phyloP scores from a whole-genome alignment of 2,113 vertebrate genomes.

The Triplophysa rosa region DNA sequence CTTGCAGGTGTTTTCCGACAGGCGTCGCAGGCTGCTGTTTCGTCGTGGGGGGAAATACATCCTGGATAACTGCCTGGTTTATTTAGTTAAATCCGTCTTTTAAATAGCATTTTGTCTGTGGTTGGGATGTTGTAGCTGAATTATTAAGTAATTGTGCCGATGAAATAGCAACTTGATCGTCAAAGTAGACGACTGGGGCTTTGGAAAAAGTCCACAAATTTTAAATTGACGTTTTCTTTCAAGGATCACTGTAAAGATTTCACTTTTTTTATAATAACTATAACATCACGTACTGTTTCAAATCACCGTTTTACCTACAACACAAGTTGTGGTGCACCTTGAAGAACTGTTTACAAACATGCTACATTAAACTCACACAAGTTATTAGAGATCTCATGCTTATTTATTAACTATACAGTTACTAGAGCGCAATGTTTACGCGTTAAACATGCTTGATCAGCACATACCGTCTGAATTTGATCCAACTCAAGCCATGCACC shows the following conservation, averaged over 20 bases:
- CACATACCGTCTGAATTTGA: background rate
- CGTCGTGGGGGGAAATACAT: constrained; percentile 34
- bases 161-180: background rate
- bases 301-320: background rate
- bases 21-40: constrained; percentile 65
- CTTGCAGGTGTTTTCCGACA: constrained; percentile 68
- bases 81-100: constrained; percentile 5
- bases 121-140: background rate
- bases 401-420: background rate
- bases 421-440: background rate
- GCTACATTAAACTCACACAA: background rate
- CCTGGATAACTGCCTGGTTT: constrained; percentile 20
- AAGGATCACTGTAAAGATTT: background rate
- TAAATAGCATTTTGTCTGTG: background rate
- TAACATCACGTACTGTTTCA: background rate
- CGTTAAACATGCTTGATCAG: constrained; percentile 29
- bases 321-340: constrained; percentile 8
- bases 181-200: background rate
- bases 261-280: background rate
- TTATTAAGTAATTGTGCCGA: background rate
- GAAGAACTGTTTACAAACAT: constrained; percentile 29
- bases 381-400: background rate
- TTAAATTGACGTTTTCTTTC: background rate
- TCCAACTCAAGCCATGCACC: constrained; percentile 3
- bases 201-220: background rate